These are phyloP conservation scores for Melanargia galathea DNA, from an alignment of 2,888 invertebrate species.

Conservation along the genomic window DNA sequence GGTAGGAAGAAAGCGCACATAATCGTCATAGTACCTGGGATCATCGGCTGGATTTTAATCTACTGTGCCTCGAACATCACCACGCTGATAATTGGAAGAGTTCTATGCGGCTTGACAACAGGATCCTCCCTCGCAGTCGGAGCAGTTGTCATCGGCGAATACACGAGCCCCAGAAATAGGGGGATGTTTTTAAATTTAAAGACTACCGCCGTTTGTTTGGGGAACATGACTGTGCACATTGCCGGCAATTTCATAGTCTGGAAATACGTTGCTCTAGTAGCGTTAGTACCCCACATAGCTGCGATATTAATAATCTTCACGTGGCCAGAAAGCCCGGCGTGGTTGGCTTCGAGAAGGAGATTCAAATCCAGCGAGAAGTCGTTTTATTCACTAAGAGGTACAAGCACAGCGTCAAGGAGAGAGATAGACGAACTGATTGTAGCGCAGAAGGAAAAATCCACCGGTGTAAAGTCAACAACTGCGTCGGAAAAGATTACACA, in stretches of 20 bases:
- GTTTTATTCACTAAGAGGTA: slow-evolving; percentile 78
- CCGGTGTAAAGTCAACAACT: slow-evolving; percentile 32
- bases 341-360: slow-evolving; percentile 79
- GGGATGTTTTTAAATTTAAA: slow-evolving; percentile 62
- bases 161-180: slow-evolving; percentile 56
- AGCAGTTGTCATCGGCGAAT: slow-evolving; percentile 63
- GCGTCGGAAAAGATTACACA: slow-evolving; percentile 32
- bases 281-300: slow-evolving; percentile 48
- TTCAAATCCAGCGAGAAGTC: slow-evolving; percentile 72
- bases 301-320: slow-evolving; percentile 59
- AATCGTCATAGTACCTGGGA: slow-evolving; percentile 52
- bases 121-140: slow-evolving; percentile 53
- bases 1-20: slow-evolving; percentile 53
- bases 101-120: slow-evolving; percentile 52
- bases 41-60: slow-evolving; percentile 54
- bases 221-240: slow-evolving; percentile 52
- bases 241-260: slow-evolving; percentile 51
- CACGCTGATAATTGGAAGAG: slow-evolving; percentile 51
- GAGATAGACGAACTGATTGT: slow-evolving; percentile 54
- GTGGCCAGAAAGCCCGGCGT: slow-evolving; percentile 83
- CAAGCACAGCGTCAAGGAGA: slow-evolving; percentile 39
- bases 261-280: slow-evolving; percentile 52
- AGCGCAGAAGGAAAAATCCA: slow-evolving; percentile 49
- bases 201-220: slow-evolving; percentile 55
- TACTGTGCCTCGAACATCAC: slow-evolving; percentile 49